Base-by-base conservation (phyloP, 2,797 vertebrate genomes). In the Acanthurus leucopareius region DNA sequence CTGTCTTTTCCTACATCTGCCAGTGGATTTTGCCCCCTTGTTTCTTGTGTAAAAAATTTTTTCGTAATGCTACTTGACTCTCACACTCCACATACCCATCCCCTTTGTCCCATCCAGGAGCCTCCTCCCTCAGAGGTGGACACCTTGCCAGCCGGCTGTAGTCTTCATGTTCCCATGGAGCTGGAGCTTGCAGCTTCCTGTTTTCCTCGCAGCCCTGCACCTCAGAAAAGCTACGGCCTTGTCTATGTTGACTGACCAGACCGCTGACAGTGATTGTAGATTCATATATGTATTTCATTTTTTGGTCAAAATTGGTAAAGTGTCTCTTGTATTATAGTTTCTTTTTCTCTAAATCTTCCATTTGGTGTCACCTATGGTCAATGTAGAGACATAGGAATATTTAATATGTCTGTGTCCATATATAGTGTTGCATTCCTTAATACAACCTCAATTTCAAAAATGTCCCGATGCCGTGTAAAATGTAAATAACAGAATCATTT, bases 161-260 rank as follows among this genome's bases (percentile, higher is more conserved):
- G 87, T 81, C 93, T 95, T 75, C 92, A 94, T 13, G 90, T 95
- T 77, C 93, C 94, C 73, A 83, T 94, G 85, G 94, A 95, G 77
- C 82, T 93, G 10, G 94, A 95, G 86, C 89, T 92, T 20, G 77
- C 84, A 1, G 68, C 89, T 65, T 92, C 91, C 80, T 91, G 92
- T 85, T 92, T 90, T 75, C 86, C 87, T 52, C 73, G 75, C 53
- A 79, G 76, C 69, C 80, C 91, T 4, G 38, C 78, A 2, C 86
- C 87, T 25, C 83, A 85, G 70, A 89, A 88, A 80, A 84, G 80
- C 79, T 83, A 69, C 2, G 57, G 73, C 63, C 79, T 90, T 14
- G 81, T 91, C 66, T 75, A 66, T 63, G 56, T 92, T 17, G 90
- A 92, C 76, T 89, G 69, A 93, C 28, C 47, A 15, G 5, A n/a